Percentiles rank a stretch among this genome's conserved stretches.
Conservation (phyloP, 53 echinoderm and acorn worm genomes). For the Echinometra lucunter region DNA sequence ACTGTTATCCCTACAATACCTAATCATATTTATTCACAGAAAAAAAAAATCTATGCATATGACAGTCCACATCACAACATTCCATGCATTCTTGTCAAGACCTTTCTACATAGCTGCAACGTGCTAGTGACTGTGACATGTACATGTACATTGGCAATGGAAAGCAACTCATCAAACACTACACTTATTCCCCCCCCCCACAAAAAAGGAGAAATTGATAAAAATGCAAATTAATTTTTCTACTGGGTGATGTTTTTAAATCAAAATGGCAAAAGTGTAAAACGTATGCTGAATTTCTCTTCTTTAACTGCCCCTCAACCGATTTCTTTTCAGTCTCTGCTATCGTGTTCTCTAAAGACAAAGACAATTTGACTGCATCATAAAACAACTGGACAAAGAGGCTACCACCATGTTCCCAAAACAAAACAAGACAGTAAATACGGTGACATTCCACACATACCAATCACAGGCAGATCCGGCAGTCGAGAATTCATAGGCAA, state of each 20-base stretch:
- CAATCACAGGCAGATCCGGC: not conserved
- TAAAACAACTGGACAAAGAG: conserved; percentile 31
- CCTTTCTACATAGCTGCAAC: not conserved
- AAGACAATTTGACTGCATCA: not conserved
- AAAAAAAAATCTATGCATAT: not conserved
- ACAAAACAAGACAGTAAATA: conserved; percentile 42
- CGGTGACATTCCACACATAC: not conserved
- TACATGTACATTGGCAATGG: not conserved
- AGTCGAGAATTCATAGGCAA: conserved; percentile 30
- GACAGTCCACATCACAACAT: not conserved
- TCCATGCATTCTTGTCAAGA: not conserved
- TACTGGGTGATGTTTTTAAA: no score
- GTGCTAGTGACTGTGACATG: not conserved
- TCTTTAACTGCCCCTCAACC: not conserved
- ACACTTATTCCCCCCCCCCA: no score
- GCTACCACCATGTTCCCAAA: conserved; percentile 34
- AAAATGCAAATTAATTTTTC: no score
- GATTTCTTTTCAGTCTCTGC: not conserved
- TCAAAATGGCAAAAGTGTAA: no score
- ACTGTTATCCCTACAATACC: not conserved
- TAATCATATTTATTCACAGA: not conserved
- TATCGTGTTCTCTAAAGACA: not conserved
- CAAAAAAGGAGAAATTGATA: no score
- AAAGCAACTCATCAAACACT: not conserved
- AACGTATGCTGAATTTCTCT: no score